These are phyloP conservation scores for Autographa gamma DNA, from an alignment of 2,888 invertebrate genomes.

Conservation along the genomic window DNA sequence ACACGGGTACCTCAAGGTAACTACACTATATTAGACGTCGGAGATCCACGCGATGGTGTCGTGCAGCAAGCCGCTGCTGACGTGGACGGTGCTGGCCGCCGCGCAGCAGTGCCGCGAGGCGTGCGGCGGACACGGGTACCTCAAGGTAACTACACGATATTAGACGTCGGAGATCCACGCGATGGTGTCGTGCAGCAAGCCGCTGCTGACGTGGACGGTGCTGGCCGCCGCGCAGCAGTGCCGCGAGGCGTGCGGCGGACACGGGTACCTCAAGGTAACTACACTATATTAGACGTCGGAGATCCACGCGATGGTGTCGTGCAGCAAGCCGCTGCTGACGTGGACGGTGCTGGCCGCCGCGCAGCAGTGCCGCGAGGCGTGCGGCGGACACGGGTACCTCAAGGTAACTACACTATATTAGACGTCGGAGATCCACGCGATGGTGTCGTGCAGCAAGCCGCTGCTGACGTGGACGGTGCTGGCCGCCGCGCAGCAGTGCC, in stretches of 20 bases:
- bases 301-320: conserved; percentile 92
- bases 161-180: conserved; percentile 92
- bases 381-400: conserved; percentile 94
- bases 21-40: conserved; percentile 67
- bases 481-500: conserved; percentile 93
- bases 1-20: conserved; percentile 89
- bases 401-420: conserved; percentile 56
- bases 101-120: conserved; percentile 95
- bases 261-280: conserved; percentile 87
- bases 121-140: conserved; percentile 94
- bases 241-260: conserved; percentile 96
- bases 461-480: conserved; percentile 93
- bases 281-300: conserved; percentile 84
- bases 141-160: conserved; percentile 58
- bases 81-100: conserved; percentile 93
- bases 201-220: conserved; percentile 93
- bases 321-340: conserved; percentile 91
- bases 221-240: conserved; percentile 94
- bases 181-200: conserved; percentile 91
- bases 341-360: conserved; percentile 94
- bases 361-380: conserved; percentile 95
- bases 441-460: conserved; percentile 91
- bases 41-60: conserved; percentile 92
- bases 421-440: conserved; percentile 92
- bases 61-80: conserved; percentile 91